Evolutionary conservation across 2,113 vertebrate genomes (phyloP), one percentile per base, ranked within the genome.

Genomic region (Planiliza haematocheilus): DNA sequence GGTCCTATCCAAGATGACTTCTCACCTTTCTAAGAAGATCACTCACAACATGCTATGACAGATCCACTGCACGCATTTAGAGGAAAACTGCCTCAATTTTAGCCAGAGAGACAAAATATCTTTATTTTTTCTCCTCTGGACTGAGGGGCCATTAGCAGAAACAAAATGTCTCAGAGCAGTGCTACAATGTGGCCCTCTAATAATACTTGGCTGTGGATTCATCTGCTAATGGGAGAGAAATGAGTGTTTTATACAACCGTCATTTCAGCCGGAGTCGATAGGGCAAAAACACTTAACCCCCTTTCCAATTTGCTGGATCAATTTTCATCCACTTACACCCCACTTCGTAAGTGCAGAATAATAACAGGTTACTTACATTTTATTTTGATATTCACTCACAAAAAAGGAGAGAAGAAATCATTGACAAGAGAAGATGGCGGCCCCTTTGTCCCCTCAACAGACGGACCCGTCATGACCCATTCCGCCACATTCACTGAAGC

Each of bases 341-440:
- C 87, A 94, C 95, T 95, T 93, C 65, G 89, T 94, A 94, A 96
- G 94, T 95, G 96, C 95, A 94, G 93, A 94, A 94, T 97, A 97
- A 98, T 96, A 94, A 98, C 92, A 95, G 89, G 92, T 95, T 99
- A 94, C 92, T 93, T 91, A 93, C 94, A 95, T 94, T 97, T 97
- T 94, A 97, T 96, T 97, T 96, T 95, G 95, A 95, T 95, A 95
- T 95, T 95, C 94, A 93, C 92, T 95, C 91, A 86, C 93, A 84
- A 79, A 57, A 52, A 81, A 93, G 91, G 86, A 81, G 62, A 21
- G 67, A 93, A 93, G 73, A 84, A 96, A 93, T 95, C 94, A 95
- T 93, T 93, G 96, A 95, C 94, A 89, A 93, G 88, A 90, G 84
- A 69, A 57, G 79, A 74, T 51, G 67, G 77, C 56, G 50, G 81